Conservation (phyloP, 2,113 vertebrate species). For the Rhynchopsitta pachyrhyncha region DNA sequence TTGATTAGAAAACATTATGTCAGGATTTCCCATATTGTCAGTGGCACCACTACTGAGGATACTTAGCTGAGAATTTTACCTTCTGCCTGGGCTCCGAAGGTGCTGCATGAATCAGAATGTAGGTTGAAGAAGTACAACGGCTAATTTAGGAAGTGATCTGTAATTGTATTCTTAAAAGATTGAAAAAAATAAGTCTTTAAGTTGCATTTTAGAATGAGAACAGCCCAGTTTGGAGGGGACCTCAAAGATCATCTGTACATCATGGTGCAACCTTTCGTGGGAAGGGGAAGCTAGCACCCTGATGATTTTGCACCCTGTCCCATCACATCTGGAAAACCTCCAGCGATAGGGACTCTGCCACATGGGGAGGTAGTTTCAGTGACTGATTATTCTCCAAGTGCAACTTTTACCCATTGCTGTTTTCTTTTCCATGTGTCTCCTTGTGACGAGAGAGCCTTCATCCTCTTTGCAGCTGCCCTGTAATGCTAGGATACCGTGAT, state of each 20-base stretch:
- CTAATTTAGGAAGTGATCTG: neutral
- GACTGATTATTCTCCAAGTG: neutral
- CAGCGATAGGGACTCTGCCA: neutral
- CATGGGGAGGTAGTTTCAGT: neutral
- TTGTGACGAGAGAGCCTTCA: neutral
- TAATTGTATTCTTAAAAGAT: neutral
- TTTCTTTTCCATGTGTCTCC: neutral
- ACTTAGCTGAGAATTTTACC: neutral
- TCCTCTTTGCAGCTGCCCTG: neutral
- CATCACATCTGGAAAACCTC: accelerated
- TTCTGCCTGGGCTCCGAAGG: neutral
- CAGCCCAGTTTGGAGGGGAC: neutral
- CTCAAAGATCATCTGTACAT: neutral
- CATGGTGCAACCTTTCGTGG: neutral
- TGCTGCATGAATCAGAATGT: neutral
- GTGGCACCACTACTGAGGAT: neutral
- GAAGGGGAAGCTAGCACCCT: neutral
- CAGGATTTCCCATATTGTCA: neutral
- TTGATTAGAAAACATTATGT: neutral
- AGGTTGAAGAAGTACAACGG: neutral
- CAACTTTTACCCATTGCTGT: neutral
- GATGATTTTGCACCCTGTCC: neutral
- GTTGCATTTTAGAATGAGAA: neutral
- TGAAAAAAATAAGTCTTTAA: neutral
- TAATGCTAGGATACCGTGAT: neutral